A percentile compares a stretch with the other conserved stretches of the same genome.
Evolutionary conservation across 2,113 vertebrate genomes (phyloP).

Genomic region (Laterallus jamaicensis): DNA sequence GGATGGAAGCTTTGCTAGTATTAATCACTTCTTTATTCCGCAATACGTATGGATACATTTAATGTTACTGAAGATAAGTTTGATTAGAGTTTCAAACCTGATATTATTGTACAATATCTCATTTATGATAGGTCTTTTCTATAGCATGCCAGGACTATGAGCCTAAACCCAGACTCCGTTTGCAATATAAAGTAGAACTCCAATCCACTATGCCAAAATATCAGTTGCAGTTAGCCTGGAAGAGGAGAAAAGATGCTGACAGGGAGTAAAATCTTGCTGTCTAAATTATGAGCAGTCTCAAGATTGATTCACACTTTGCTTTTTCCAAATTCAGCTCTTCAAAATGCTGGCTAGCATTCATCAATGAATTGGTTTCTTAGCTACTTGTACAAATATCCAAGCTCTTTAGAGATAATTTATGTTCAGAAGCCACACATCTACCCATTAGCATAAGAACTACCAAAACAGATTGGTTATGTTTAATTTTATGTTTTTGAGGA

Average conservation of each 20-base stretch:
- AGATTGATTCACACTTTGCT: constrained; percentile 7
- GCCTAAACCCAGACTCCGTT: background rate
- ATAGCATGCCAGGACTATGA: background rate
- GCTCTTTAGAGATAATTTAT: constrained; percentile 44
- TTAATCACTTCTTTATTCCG: background rate
- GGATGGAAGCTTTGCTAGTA: background rate
- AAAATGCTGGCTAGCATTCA: constrained; percentile 37
- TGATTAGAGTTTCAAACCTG: background rate
- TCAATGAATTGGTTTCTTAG: constrained; percentile 23
- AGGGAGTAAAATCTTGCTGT: constrained; percentile 14
- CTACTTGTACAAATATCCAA: constrained; percentile 17
- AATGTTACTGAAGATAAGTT: background rate
- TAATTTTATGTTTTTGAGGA: constrained; percentile 17
- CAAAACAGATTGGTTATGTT: constrained; percentile 44
- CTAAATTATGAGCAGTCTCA: constrained; percentile 14
- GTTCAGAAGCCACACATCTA: constrained; percentile 22
- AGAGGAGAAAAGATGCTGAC: background rate
- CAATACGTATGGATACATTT: background rate
- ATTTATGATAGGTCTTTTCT: background rate
- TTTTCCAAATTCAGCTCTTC: constrained; percentile 37
- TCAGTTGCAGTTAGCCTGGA: background rate
- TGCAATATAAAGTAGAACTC: background rate
- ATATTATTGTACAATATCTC: background rate
- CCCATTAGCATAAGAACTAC: constrained; percentile 27
- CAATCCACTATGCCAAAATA: background rate